Evolutionary conservation across 2,797 vertebrate genomes (phyloP).

Genomic region (Amblyraja radiata): DNA sequence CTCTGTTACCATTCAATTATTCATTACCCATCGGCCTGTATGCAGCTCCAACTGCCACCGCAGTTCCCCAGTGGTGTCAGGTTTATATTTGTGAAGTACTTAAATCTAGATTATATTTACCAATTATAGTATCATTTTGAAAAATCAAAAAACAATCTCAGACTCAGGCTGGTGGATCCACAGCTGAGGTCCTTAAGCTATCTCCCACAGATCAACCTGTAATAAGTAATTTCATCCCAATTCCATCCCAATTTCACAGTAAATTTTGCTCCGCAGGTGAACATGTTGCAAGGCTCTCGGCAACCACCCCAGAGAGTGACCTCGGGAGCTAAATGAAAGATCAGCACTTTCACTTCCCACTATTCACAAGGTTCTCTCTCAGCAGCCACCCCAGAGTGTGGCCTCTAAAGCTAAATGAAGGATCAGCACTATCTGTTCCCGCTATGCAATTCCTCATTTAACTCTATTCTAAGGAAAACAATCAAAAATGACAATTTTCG

Average conservation of each 20-base stretch:
- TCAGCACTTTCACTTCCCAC: background rate
- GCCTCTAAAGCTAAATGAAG: background rate
- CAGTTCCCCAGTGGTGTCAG: background rate
- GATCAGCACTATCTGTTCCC: background rate
- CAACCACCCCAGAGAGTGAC: background rate
- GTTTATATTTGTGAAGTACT: background rate
- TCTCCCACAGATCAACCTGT: background rate
- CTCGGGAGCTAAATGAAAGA: background rate
- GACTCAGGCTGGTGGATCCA: background rate
- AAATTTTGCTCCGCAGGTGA: background rate
- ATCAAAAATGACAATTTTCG: background rate
- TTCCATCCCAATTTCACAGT: constrained; percentile 16
- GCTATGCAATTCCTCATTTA: background rate
- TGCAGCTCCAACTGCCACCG: background rate
- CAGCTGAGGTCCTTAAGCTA: background rate
- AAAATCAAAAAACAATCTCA: background rate
- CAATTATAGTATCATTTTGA: background rate
- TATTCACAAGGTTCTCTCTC: background rate
- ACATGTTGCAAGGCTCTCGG: background rate
- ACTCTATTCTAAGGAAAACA: background rate
- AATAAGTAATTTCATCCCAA: background rate
- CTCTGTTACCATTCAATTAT: background rate
- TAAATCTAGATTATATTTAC: background rate
- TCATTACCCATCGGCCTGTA: background rate
- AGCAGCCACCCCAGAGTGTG: background rate